Evolutionary conservation across 2,797 vertebrate species (phyloP).

Genomic region (Paedocypris micromegethes): DNA sequence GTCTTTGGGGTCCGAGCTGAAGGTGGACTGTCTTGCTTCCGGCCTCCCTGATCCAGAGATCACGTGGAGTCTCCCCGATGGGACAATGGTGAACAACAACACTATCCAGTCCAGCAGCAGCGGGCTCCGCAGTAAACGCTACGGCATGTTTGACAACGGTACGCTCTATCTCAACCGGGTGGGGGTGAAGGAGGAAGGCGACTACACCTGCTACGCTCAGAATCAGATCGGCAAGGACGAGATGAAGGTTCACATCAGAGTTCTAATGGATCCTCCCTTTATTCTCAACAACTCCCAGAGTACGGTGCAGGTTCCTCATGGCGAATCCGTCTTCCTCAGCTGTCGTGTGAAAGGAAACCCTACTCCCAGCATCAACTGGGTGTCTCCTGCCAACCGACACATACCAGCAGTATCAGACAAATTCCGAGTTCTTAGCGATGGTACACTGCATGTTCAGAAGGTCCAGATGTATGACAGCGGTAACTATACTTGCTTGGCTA

Average conservation of each 20-base stretch:
- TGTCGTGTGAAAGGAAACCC: conserved; percentile 73
- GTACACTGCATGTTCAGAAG: conserved; percentile 76
- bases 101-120: conserved; percentile 70
- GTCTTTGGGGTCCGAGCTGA: conserved; percentile 76
- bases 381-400: conserved; percentile 70
- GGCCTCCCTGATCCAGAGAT: conserved; percentile 88
- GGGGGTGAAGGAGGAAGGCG: conserved; percentile 79
- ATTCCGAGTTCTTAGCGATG: conserved; percentile 68
- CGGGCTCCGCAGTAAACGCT: conserved; percentile 65
- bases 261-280: conserved; percentile 70
- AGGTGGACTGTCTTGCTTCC: conserved; percentile 89
- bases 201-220: conserved; percentile 87
- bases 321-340: conserved; percentile 63
- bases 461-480: conserved; percentile 78
- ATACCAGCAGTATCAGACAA: conserved; percentile 72
- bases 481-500: conserved; percentile 84
- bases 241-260: conserved; percentile 85
- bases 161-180: conserved; percentile 83
- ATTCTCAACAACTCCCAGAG: conserved; percentile 64
- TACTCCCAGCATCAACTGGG: conserved; percentile 71
- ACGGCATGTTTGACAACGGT: conserved; percentile 86
- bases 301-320: conserved; percentile 70
- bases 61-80: conserved; percentile 87
- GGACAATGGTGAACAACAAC: conserved; percentile 80
- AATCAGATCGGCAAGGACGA: conserved; percentile 87